Percentiles rank a stretch among this genome's conserved stretches.
phyloP scores from a whole-genome alignment of 2,113 vertebrate species.

The Anthoscopus minutus region DNA sequence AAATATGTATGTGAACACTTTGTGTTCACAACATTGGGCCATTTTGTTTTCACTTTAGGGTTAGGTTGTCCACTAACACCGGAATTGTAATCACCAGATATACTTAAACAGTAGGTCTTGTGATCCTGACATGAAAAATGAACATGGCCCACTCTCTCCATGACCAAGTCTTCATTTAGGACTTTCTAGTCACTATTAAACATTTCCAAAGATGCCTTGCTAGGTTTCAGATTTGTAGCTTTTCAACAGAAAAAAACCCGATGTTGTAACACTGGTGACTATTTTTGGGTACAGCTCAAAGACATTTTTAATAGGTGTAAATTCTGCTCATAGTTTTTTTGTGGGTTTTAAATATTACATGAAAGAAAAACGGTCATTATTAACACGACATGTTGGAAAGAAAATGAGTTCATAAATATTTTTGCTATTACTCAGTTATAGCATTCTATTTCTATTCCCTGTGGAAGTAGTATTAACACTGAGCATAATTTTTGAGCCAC shows the following conservation, averaged over 20 bases:
- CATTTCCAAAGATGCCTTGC: not conserved
- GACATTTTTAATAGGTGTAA: not conserved
- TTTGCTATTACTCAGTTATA: not conserved
- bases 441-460: not conserved
- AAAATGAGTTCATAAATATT: constrained; percentile 28
- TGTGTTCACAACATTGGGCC: not conserved
- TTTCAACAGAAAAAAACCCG: not conserved
- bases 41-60: not conserved
- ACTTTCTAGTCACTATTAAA: not conserved
- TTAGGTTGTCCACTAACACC: not conserved
- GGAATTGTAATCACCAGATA: not conserved
- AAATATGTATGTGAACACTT: not conserved
- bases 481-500: constrained; percentile 13
- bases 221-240: not conserved
- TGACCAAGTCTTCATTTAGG: not conserved
- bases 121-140: not conserved
- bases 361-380: constrained; percentile 1
- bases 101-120: not conserved
- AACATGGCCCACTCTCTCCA: not conserved
- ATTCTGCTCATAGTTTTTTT: not conserved
- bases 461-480: not conserved
- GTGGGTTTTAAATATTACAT: constrained; percentile 3
- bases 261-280: not conserved
- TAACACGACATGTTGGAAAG: not conserved
- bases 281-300: not conserved